Evolutionary conservation across 2,797 vertebrate genomes (phyloP), one percentile per base, ranked within the genome.

Genomic region (Amphiprion clarkii): DNA sequence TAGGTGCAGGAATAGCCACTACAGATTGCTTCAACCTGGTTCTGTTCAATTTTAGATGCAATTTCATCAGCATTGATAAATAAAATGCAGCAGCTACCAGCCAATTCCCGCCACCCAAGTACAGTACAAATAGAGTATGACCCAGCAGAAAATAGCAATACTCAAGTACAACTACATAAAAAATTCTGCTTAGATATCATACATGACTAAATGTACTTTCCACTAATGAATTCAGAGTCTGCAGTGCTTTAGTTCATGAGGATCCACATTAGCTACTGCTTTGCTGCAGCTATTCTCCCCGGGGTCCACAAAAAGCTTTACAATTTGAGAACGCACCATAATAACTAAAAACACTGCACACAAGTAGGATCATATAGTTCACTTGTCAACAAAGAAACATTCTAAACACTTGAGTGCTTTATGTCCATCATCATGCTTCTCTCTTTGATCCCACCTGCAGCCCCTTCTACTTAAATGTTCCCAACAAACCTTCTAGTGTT

Each of bases 401-500:
- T 60, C 31, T 8, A 17, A 57, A 31, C 21, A 14, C 46, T 29
- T 52, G 52, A 25, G 39, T 64, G 49, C 29, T 58, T 51, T 55
- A 23, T 62, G 9, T 56, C n/a, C 31, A 31, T 54, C 33, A 70
- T 25, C 54, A 17, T 66, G 11, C 9, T 19, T 52, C 39, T 59
- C 19, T 6, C 57, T 54, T 55, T 36, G 16, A 58, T 25, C 29
- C 23, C 58, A 58, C 12, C 39, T 39, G 4, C 49, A 52, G 33
- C 63, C 51, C 40, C 44, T 57, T 54, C 9, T 31, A 52, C 25
- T 40, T 14, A 25, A 59, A 19, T 64, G 46, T 19, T 25, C 62
- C 46, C 58, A 76, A 67, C 46, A 71, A 53, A 19, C 42, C 11
- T 10, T 57, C 23, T 36, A 49, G 48, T 84, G 67, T 60, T 68